Evolutionary conservation across 2,113 vertebrate genomes (phyloP).

Genomic region (Lepidothrix coronata): DNA sequence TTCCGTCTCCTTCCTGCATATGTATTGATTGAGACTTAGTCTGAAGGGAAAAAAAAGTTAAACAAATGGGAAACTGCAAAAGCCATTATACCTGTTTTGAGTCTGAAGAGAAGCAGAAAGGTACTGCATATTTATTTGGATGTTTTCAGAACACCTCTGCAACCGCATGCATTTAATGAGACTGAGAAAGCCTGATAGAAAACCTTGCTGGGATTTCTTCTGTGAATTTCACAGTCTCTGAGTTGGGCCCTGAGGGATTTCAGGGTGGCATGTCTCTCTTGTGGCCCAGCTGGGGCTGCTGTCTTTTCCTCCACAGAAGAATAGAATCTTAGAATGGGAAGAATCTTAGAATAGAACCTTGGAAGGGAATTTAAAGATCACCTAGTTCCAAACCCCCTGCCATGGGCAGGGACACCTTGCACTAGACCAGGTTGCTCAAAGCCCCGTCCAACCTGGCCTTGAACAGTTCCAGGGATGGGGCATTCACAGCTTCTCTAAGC

Average conservation of each 20-base stretch:
- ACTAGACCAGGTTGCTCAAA: background rate
- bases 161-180: background rate
- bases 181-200: background rate
- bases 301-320: background rate
- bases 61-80: background rate
- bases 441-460: background rate
- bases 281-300: rapidly evolving
- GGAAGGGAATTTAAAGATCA: background rate
- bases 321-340: background rate
- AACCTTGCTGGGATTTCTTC: background rate
- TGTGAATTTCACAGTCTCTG: background rate
- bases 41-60: background rate
- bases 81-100: background rate
- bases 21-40: background rate
- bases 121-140: background rate
- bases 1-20: background rate
- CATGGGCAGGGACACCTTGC: background rate
- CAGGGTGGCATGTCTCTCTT: rapidly evolving
- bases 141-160: background rate
- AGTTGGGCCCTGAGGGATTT: background rate
- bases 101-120: background rate
- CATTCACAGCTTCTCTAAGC: background rate
- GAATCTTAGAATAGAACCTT: background rate
- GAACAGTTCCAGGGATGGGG: background rate
- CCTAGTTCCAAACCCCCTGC: background rate